Evolutionary conservation across 2,888 invertebrate species (phyloP).

Genomic region (Orgyia antiqua): DNA sequence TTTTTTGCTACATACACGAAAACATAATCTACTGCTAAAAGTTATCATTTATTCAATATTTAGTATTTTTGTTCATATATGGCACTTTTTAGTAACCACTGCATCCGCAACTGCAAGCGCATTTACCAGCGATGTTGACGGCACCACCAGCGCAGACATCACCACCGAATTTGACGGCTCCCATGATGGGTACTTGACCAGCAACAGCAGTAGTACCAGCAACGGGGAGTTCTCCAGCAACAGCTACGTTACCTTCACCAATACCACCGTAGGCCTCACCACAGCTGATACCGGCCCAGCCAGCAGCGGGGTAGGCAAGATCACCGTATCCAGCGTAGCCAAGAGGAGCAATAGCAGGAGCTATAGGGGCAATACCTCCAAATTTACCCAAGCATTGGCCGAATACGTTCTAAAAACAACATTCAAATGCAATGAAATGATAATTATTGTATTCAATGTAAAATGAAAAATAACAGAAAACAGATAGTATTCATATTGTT

Average conservation of each 20-base stretch:
- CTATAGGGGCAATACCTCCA: neutral
- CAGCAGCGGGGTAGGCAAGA: neutral
- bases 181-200: conserved; percentile 18
- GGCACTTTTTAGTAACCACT: too few species aligned
- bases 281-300: neutral
- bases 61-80: too few species aligned
- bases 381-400: conserved; percentile 16
- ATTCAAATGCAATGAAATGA: too few species aligned
- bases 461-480: too few species aligned
- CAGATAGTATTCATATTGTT: too few species aligned
- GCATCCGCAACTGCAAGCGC: conserved; percentile 1
- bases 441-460: too few species aligned
- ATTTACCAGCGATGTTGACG: too few species aligned
- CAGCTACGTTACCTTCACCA: too few species aligned
- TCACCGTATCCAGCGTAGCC: too few species aligned
- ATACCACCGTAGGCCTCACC: neutral
- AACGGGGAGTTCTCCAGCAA: conserved; percentile 14
- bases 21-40: too few species aligned
- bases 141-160: conserved; percentile 1
- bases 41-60: too few species aligned
- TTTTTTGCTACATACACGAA: too few species aligned
- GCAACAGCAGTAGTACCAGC: conserved; percentile 13
- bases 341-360: neutral
- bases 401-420: conserved; percentile 16
- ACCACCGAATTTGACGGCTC: conserved; percentile 11